These are phyloP conservation scores for Morpho helenor DNA, from an alignment of 2,888 invertebrate species.

Conservation along the genomic window DNA sequence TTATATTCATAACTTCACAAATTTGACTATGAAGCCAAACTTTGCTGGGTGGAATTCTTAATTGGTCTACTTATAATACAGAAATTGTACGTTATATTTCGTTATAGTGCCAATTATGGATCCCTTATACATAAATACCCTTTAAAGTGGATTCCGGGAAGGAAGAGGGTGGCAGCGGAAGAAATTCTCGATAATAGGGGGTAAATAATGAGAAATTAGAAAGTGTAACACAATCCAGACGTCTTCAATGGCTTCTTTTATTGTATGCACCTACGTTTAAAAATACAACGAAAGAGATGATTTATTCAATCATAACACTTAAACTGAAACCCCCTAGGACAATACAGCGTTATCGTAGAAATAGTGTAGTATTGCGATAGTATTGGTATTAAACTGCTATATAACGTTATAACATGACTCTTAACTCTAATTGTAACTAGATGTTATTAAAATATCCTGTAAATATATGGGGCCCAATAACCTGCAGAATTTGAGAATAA, in stretches of 20 bases:
- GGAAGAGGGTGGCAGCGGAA: slow-evolving; percentile 68
- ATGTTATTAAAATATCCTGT: too few species aligned
- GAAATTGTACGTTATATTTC: slow-evolving; percentile 56
- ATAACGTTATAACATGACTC: too few species aligned
- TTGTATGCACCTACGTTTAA: slow-evolving; percentile 12
- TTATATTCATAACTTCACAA: slow-evolving; percentile 29
- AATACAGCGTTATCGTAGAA: too few species aligned
- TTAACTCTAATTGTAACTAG: too few species aligned
- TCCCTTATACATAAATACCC: slow-evolving; percentile 69
- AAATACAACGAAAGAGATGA: slow-evolving; percentile 35
- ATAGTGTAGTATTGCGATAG: too few species aligned
- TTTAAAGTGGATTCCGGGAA: slow-evolving; percentile 63
- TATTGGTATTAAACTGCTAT: too few species aligned
- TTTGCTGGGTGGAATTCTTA: slow-evolving; percentile 14
- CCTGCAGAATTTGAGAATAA: too few species aligned
- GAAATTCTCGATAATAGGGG: slow-evolving; percentile 69
- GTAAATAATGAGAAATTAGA: slow-evolving; percentile 67
- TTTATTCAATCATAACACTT: too few species aligned
- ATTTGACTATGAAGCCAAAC: slow-evolving; percentile 14
- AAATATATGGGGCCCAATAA: too few species aligned
- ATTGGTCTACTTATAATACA: slow-evolving; percentile 26
- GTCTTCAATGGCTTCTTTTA: slow-evolving; percentile 37
- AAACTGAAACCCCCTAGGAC: too few species aligned
- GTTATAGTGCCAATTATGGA: slow-evolving; percentile 64
- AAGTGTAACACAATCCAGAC: slow-evolving; percentile 56